Conservation (phyloP, 1,140 invertebrate genomes). For the Carposina sasakii region DNA sequence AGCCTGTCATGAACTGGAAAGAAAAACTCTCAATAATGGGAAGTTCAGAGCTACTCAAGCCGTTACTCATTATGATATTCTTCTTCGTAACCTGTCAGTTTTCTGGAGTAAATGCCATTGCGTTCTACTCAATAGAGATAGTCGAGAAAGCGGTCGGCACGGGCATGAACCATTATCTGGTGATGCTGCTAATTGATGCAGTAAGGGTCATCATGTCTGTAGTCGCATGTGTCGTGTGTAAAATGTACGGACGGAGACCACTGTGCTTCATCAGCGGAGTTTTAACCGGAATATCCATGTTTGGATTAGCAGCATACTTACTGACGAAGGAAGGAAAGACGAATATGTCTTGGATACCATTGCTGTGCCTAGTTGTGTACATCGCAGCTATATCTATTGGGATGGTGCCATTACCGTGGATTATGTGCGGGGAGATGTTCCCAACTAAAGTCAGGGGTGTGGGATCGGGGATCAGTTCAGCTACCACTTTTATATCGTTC, state of each 20-base stretch:
- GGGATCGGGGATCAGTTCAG: conserved; percentile 76
- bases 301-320: conserved; percentile 63
- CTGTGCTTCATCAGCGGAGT: conserved; percentile 74
- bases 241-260: conserved; percentile 73
- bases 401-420: conserved; percentile 79
- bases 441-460: conserved; percentile 72
- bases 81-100: conserved; percentile 78
- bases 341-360: conserved; percentile 66
- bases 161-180: conserved; percentile 73
- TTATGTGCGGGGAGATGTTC: conserved; percentile 79
- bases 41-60: conserved; percentile 70
- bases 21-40: conserved; percentile 50
- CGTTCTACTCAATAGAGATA: conserved; percentile 81
- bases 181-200: conserved; percentile 79
- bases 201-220: conserved; percentile 77
- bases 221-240: conserved; percentile 74
- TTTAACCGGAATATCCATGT: conserved; percentile 72
- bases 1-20: conserved; percentile 40
- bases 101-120: conserved; percentile 79
- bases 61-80: conserved; percentile 74
- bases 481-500: conserved; percentile 77
- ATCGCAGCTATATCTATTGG: conserved; percentile 75
- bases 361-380: conserved; percentile 72
- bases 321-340: conserved; percentile 31
- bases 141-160: conserved; percentile 72